Percentiles rank a stretch among this genome's conserved stretches.
phyloP scores from a whole-genome alignment of 2,888 invertebrate genomes.

The Mesorhabditis sp. region DNA sequence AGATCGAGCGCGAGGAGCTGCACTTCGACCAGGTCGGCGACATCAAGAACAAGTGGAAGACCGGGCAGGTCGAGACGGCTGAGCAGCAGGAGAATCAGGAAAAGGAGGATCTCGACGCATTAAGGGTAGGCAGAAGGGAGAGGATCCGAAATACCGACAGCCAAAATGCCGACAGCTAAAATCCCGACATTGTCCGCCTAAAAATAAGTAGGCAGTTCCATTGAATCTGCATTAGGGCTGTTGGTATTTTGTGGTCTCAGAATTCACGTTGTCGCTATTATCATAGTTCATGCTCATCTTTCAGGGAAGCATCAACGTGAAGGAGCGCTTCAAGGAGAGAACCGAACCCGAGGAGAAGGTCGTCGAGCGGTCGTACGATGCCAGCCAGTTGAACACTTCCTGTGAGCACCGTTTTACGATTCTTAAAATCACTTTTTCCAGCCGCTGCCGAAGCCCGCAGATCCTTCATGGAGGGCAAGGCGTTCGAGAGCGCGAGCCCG shows the following conservation, averaged over 20 bases:
- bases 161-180: no score
- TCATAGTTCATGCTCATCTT: slow-evolving; percentile 6
- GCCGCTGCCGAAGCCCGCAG: slow-evolving; percentile 53
- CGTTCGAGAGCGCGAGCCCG: slow-evolving; percentile 42
- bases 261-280: neutral
- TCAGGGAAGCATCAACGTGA: slow-evolving; percentile 45
- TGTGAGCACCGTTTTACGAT: slow-evolving; percentile 28
- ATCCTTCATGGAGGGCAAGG: slow-evolving; percentile 53
- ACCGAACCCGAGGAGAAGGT: slow-evolving; percentile 25
- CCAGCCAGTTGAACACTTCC: slow-evolving; percentile 49
- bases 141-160: neutral
- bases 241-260: no score
- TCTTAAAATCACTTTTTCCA: slow-evolving; percentile 15
- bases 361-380: slow-evolving; percentile 46
- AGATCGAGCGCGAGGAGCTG: slow-evolving; percentile 35
- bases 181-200: no score
- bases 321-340: slow-evolving; percentile 54
- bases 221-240: no score
- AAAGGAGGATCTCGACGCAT: slow-evolving; percentile 52
- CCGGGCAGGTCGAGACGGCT: slow-evolving; percentile 55
- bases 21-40: slow-evolving; percentile 49
- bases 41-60: slow-evolving; percentile 58
- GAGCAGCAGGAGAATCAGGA: slow-evolving; percentile 44
- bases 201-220: no score
- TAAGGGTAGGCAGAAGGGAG: slow-evolving; percentile 33